Percentiles rank a stretch among this genome's conserved stretches.
Evolutionary conservation across 2,888 invertebrate genomes (phyloP).

Genomic region (Cryptus armator): DNA sequence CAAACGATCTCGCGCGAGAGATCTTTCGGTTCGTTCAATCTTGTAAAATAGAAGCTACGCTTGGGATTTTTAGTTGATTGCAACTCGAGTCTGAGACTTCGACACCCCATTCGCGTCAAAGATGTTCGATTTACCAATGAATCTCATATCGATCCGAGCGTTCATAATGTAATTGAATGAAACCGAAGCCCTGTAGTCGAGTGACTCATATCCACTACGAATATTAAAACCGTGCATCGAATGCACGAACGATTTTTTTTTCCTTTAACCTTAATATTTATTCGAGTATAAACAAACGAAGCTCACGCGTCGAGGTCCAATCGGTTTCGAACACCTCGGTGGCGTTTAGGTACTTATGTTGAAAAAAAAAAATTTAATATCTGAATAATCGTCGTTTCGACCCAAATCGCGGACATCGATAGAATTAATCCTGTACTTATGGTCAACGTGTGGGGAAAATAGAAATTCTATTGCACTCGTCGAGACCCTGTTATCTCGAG

Average conservation of each 20-base stretch:
- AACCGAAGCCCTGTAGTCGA: neutral
- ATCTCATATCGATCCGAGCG: neutral
- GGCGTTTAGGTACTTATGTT: neutral
- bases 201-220: neutral
- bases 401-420: neutral
- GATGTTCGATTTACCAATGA: neutral
- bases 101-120: conserved; percentile 17
- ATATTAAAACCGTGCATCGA: neutral
- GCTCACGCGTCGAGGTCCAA: neutral
- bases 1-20: conserved; percentile 13
- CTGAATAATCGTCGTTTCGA: conserved; percentile 12
- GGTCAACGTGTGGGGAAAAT: conserved; percentile 16
- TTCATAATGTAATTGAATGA: conserved; percentile 14
- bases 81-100: conserved; percentile 10
- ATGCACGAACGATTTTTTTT: conserved; percentile 7
- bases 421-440: neutral
- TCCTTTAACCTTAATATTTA: conserved; percentile 53
- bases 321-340: neutral
- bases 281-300: conserved; percentile 35
- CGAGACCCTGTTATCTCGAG: conserved; percentile 67
- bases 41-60: neutral
- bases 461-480: conserved; percentile 20
- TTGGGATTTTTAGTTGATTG: conserved; percentile 6
- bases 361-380: neutral
- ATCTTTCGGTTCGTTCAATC: conserved; percentile 3